These are phyloP conservation scores for Sphaerophoria rueppellii DNA, from an alignment of 2,888 invertebrate genomes.

Conservation along the genomic window DNA sequence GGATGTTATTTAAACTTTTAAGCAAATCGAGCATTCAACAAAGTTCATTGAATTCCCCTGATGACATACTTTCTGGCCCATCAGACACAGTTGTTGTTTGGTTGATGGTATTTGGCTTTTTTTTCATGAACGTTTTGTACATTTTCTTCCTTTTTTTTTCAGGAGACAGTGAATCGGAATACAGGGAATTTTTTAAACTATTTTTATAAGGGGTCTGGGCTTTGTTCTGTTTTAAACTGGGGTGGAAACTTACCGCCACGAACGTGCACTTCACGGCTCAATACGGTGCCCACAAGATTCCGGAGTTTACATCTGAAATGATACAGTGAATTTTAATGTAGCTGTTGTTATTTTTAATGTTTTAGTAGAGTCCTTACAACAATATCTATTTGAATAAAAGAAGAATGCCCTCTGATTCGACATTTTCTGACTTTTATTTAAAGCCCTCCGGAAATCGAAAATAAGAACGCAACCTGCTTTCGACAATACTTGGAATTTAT, in stretches of 20 bases:
- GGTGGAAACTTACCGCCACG: slow-evolving; percentile 89
- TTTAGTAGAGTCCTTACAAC: no score
- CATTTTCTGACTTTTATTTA: no score
- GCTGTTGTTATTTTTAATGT: not conserved
- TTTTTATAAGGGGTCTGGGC: not conserved
- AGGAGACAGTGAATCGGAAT: not conserved
- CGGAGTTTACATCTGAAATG: slow-evolving; percentile 84
- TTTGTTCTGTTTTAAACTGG: not conserved
- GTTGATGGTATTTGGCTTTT: slow-evolving; percentile 7
- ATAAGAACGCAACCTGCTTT: no score
- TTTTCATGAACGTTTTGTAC: not conserved
- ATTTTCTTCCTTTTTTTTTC: no score
- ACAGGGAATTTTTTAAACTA: not conserved
- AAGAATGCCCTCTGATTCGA: no score
- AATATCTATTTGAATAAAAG: no score
- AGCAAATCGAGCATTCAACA: slow-evolving; percentile 54
- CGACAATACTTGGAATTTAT: no score
- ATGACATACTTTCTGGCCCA: slow-evolving; percentile 52
- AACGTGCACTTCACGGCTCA: slow-evolving; percentile 93
- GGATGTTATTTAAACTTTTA: slow-evolving; percentile 71
- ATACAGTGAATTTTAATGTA: not conserved
- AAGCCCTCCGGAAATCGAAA: no score
- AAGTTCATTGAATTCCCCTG: slow-evolving; percentile 54
- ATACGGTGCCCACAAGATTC: slow-evolving; percentile 89
- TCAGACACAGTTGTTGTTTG: not conserved